Conservation (phyloP, 2,888 invertebrate genomes). For the Polyommatus iphigenia region DNA sequence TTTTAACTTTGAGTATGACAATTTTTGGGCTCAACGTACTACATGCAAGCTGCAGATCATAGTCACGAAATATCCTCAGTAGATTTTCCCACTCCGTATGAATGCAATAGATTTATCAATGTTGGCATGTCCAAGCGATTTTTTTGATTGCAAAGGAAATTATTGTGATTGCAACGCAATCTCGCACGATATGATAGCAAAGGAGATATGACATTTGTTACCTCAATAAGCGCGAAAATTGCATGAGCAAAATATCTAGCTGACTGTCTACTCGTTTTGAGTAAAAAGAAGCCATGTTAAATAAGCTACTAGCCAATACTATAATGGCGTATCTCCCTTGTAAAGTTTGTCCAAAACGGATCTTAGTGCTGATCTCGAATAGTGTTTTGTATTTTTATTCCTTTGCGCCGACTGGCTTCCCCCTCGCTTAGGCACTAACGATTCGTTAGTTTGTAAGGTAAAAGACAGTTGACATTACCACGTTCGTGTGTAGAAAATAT, state of each 20-base stretch:
- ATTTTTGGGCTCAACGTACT: background rate
- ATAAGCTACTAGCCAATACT: background rate
- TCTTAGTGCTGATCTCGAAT: constrained; percentile 16
- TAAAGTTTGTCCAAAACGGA: background rate
- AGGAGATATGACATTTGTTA: constrained; percentile 12
- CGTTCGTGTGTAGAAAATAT: background rate
- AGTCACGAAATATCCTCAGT: background rate
- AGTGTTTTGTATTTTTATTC: background rate
- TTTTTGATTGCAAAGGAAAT: background rate
- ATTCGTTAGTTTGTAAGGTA: constrained; percentile 24
- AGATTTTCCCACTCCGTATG: background rate
- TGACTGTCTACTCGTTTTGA: background rate
- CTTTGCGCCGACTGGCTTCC: constrained; percentile 28
- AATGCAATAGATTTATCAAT: background rate
- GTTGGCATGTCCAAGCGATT: background rate
- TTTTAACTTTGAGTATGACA: no score
- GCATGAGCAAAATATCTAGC: background rate
- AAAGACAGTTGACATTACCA: background rate
- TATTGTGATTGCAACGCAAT: background rate
- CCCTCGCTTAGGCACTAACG: constrained; percentile 8
- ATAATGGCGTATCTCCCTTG: constrained; percentile 5
- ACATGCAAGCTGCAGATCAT: background rate
- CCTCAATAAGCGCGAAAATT: background rate
- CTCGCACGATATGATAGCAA: background rate
- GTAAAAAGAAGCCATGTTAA: background rate